Evolutionary conservation across 2,888 invertebrate genomes (phyloP).

Genomic region (Nysson spinosus): DNA sequence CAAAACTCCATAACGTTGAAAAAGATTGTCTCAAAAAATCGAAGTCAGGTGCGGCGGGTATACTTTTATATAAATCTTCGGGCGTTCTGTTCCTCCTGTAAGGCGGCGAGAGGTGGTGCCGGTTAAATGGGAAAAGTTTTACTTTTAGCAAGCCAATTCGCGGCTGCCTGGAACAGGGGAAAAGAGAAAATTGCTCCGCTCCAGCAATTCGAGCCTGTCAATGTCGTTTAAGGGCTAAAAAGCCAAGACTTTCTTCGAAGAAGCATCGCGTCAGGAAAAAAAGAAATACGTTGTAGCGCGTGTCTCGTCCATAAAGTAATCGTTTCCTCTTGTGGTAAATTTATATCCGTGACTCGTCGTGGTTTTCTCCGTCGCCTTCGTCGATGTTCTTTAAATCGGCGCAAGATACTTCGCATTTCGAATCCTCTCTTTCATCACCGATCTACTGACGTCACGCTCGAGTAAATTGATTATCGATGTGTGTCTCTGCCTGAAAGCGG

Average conservation of each 20-base stretch:
- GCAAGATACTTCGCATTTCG: background rate
- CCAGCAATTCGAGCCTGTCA: conserved; percentile 17
- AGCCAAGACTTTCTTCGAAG: conserved; percentile 9
- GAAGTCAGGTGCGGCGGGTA: conserved; percentile 22
- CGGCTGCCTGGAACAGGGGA: conserved; percentile 15
- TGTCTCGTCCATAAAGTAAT: background rate
- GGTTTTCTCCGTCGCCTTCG: too few relatives aligned
- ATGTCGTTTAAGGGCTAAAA: conserved; percentile 36
- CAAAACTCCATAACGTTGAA: background rate
- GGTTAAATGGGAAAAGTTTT: conserved; percentile 60
- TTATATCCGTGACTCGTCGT: background rate
- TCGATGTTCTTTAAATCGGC: background rate
- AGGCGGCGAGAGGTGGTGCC: conserved; percentile 33
- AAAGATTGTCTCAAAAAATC: conserved; percentile 52
- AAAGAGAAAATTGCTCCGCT: conserved; percentile 32
- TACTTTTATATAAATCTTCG: conserved; percentile 43
- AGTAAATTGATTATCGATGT: conserved; percentile 11
- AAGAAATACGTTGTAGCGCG: background rate
- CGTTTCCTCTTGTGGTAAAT: background rate
- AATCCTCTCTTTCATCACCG: conserved; percentile 1
- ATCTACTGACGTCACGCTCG: background rate
- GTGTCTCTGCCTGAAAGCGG: conserved; percentile 5
- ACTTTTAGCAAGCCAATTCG: conserved; percentile 52
- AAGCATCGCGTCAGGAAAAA: background rate
- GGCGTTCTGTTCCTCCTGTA: conserved; percentile 33